These are phyloP conservation scores for Fopius arisanus DNA, from an alignment of 1,140 invertebrate genomes.

Conservation along the genomic window DNA sequence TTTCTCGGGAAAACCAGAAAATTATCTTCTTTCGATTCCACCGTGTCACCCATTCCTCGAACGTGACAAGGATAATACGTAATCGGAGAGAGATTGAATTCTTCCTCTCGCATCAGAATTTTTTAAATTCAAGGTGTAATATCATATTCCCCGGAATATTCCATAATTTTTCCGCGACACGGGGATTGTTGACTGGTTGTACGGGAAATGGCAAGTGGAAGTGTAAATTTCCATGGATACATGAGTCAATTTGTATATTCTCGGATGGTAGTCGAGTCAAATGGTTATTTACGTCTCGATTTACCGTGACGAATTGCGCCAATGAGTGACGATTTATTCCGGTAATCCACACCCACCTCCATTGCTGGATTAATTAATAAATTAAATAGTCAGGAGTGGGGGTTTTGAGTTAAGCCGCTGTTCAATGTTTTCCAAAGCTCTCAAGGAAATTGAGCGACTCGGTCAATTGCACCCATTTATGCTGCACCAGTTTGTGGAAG, in stretches of 20 bases:
- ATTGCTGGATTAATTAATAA: not conserved
- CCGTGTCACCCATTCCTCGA: too few relatives aligned
- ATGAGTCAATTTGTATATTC: not conserved
- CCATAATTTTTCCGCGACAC: too few relatives aligned
- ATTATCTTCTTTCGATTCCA: too few relatives aligned
- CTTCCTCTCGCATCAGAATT: too few relatives aligned
- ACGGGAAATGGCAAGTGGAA: not conserved
- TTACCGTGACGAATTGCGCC: conserved; percentile 17
- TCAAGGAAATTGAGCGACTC: not conserved
- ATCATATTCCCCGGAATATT: too few relatives aligned
- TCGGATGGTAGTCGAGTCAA: conserved; percentile 1
- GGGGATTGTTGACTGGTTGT: too few relatives aligned
- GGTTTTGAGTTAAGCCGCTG: too few relatives aligned
- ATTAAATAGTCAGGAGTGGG: too few relatives aligned
- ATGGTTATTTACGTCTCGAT: conserved; percentile 23
- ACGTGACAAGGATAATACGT: not conserved
- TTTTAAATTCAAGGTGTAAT: too few relatives aligned
- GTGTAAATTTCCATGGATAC: not conserved
- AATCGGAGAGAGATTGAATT: too few relatives aligned
- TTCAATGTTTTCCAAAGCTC: too few relatives aligned
- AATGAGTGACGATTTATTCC: not conserved
- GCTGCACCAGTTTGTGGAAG: not conserved
- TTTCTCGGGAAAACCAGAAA: too few relatives aligned
- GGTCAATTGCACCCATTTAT: not conserved
- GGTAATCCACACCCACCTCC: not conserved